Base-by-base conservation (phyloP, 2,888 invertebrate genomes). In the Bellardia bayeri region DNA sequence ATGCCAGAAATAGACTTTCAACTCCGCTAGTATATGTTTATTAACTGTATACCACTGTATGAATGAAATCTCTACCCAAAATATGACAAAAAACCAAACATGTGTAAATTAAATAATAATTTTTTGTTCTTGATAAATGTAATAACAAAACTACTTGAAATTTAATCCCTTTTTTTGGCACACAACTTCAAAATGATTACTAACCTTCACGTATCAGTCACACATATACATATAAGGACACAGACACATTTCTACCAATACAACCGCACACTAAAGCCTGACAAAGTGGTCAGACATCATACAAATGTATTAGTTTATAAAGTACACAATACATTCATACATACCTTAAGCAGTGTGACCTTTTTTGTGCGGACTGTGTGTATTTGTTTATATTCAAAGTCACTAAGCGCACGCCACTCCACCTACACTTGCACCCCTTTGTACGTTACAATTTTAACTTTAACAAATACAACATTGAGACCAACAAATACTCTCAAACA, bases 401-500 rank as follows among this genome's bases (percentile, higher is more conserved):
- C 6, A 6, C 16, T n/a, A 40, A 5, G 40, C 42, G 23, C 14
- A 71, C 6, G 51, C 2, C 45, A 51, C 51, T 3, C 9, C 8
- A 23, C 64, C 11, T 23, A 56, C 56, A 76, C 9, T 64, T 64
- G 9, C 23, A 76, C 8, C 23, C 8, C 0, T 6, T 45, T 13
- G 45, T 13, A 37, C 37, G 5, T 37, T 37, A 37, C 37, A 37
- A 37, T 6, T 37, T 16, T 30, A 58, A 37, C 37, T 37, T 16
- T 30, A 58, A 9, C 30, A 58, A 42, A 78, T 45, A 68, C 68
- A 68, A 3, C 9, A 13, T 23, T 64, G 63, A 2, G 66, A 1
- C 37, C 16, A 68, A 58, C n/a, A 63, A 40, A 45, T 75, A 54
- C 56, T 71, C 37, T 49, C 63, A 37, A 42, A 75, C 51, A 61